Base-by-base conservation (phyloP, 2,888 invertebrate species). In the Mythimna impura region DNA sequence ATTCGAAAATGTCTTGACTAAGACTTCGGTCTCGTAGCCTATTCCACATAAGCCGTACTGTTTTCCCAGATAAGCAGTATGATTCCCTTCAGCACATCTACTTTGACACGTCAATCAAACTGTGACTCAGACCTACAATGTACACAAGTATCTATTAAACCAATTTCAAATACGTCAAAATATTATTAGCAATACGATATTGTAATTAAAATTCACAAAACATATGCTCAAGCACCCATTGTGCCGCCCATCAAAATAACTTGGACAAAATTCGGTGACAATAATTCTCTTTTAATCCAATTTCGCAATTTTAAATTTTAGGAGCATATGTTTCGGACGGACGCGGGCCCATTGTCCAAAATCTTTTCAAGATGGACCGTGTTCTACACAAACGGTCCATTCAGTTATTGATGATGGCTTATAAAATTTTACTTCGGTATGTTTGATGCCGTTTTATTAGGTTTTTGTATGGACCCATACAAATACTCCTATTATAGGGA, bases 391-490 rank as follows among this genome's bases (percentile, higher is more conserved):
- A 88, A 84, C 88, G 87, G 87, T 89, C 90, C 84, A 91, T 93
- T 92, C 91, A 90, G 81, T 92, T 92, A 94, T 94, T 93, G 93
- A 94, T 91, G 93, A 93, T 88, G 86, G 92, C 92, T 93, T 93
- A 91, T 93, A 91, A 92, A 93, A 92, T 89, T 90, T 91, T 86
- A 80, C 76, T 84, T 88, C 88, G 87, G 88, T 78, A 83, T 87
- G 88, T 91, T 91, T 91, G 89, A 91, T 88, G 86, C 82, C 87
- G 86, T 92, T 93, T 92, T 92, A 93, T 93, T 92, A 86, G 85
- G 88, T 91, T 89, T 91, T 92, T 93, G 91, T 91, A 81, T 81
- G 84, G 83, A 72, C 79, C 88, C 87, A 86, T 86, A 88, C 87
- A 87, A 88, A 87, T 87, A 83, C 79, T 72, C 71, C 87, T 83